A percentile compares a stretch with the other conserved stretches of the same genome.
phyloP scores from a whole-genome alignment of 2,888 invertebrate species.

The Cephus runcator region DNA sequence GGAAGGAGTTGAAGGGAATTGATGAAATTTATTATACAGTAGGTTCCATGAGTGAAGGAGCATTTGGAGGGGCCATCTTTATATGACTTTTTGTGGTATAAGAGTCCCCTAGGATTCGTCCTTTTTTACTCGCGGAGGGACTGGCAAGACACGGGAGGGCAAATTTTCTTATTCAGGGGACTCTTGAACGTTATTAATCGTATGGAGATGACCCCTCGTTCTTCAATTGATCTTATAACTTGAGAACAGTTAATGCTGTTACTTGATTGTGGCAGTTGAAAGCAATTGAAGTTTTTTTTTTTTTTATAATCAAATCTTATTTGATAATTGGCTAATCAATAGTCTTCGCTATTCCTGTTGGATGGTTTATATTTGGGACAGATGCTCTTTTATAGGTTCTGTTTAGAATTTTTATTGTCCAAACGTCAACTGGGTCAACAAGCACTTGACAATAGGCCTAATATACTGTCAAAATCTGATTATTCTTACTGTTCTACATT shows the following conservation, averaged over 20 bases:
- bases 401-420: too few relatives aligned
- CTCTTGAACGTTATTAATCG: background rate
- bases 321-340: background rate
- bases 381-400: background rate
- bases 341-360: background rate
- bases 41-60: background rate
- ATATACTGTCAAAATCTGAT: too few relatives aligned
- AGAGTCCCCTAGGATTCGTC: background rate
- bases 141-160: too few relatives aligned
- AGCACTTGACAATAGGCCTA: too few relatives aligned
- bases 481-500: too few relatives aligned
- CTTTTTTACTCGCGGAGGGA: too few relatives aligned
- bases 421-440: too few relatives aligned
- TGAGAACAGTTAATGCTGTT: background rate
- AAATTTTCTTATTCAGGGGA: background rate
- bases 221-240: background rate
- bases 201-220: background rate
- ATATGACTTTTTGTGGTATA: background rate
- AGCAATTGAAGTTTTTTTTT: background rate
- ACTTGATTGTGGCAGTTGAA: background rate
- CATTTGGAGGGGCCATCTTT: too few relatives aligned
- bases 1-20: too few relatives aligned
- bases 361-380: background rate
- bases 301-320: background rate
- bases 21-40: background rate